phyloP scores from a whole-genome alignment of 2,888 invertebrate species.

The Agrochola circellaris region DNA sequence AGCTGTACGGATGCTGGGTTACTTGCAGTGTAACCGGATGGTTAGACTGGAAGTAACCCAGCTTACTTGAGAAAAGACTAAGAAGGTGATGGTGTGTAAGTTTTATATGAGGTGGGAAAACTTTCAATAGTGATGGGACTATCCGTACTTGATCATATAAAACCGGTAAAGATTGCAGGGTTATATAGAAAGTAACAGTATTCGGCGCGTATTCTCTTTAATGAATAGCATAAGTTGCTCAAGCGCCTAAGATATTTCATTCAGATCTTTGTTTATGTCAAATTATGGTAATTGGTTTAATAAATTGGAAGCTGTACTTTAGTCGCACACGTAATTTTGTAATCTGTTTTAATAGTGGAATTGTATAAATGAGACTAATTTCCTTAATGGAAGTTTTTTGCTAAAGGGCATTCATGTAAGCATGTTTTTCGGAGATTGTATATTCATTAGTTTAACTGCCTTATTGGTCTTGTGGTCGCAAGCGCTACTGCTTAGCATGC shows the following conservation, averaged over 20 bases:
- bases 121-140: slow-evolving; percentile 9
- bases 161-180: slow-evolving; percentile 44
- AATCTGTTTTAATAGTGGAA: slow-evolving; percentile 14
- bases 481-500: too few species aligned
- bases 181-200: slow-evolving; percentile 61
- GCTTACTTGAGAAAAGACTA: slow-evolving; percentile 28
- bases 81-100: slow-evolving; percentile 22
- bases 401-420: background rate
- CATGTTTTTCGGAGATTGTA: background rate
- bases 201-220: slow-evolving; percentile 28
- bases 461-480: too few species aligned
- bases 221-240: slow-evolving; percentile 44
- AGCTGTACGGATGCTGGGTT: too few species aligned
- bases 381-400: background rate
- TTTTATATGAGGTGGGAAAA: slow-evolving; percentile 27
- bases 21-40: background rate
- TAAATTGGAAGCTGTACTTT: slow-evolving; percentile 42
- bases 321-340: slow-evolving; percentile 27
- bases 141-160: background rate
- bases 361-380: slow-evolving; percentile 12
- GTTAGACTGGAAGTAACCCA: slow-evolving; percentile 38
- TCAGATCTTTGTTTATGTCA: slow-evolving; percentile 55
- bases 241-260: slow-evolving; percentile 47
- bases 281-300: slow-evolving; percentile 60
- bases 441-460: too few species aligned